Base-by-base conservation (phyloP, 30 jellyfish, hydroid and myxozoan species). In the Rhopilema esculentum region DNA sequence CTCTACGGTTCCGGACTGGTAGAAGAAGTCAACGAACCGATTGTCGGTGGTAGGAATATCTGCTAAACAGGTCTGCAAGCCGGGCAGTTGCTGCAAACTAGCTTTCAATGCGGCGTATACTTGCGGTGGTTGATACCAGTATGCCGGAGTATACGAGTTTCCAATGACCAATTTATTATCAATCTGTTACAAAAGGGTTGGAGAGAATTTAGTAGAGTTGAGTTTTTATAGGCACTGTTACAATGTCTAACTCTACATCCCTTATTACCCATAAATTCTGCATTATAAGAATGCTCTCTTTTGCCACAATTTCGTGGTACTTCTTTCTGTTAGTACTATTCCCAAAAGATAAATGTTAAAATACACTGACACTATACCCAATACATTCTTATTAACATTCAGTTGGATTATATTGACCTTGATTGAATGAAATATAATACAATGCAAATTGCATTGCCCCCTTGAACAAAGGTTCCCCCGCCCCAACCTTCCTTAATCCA, bases 1-100 rank as follows among this genome's bases (percentile, higher is more conserved):
- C 57, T 66, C 89, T 8, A 80, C 40, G 1, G 90, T 48, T 0
- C 96, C 91, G 40, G 91, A 66, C 22, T 19, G 82, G 62, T 12
- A 79, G 63, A 88, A 49, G 84, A 66, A 79, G 78, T 70, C 62
- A 1, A 64, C 79, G 19, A 88, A 57, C 0, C 49, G 49, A 40
- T 30, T 88, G 27, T 50, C 72, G 26, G 64, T 29, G 27, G 80
- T 15, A 17, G 96, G 87, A 25, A 78, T 28, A 12, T 57, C 19
- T 6, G 28, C 27, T 1, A 87, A 86, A 49, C 96, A 87, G 12
- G 86, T 18, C 12, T 24, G 53, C 24, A 84, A 29, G 80, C 80
- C 75, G 0, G 86, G 86, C 32, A 70, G 6, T 12, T 40, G 57
- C 12, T 40, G 57, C 6, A 40, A 12, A 40, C 57, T 40, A 12